Evolutionary conservation across 2,797 vertebrate species (phyloP), one percentile per base, ranked within the genome.

Genomic region (Crenichthys baileyi): DNA sequence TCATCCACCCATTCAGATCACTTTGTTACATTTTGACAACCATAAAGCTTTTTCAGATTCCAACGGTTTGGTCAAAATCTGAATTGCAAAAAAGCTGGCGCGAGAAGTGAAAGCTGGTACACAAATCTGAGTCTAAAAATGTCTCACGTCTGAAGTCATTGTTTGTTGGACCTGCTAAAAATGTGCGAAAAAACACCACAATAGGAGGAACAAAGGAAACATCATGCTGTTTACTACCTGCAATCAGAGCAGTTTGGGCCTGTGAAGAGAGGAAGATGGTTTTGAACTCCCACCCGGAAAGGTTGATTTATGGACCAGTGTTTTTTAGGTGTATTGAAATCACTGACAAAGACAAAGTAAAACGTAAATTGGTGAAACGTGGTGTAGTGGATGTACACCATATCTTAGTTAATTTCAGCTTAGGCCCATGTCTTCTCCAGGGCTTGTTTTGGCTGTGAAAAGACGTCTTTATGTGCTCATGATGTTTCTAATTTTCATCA

Each of bases 121-220:
- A 44, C 26, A 77, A 36, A 58, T 18, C 74, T 70, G 12, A 12
- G 9, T 70, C 20, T 65, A 75, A 65, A 78, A 71, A 81, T 77
- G 73, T 78, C 55, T 75, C 24, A 41, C 41, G 56, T 75, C 41
- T 73, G 60, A 63, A 65, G 58, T 75, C 67, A 75, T 71, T 56
- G 24, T 70, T 65, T 70, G 29, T 44, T 75, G 67, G 29, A 63
- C 31, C 46, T 71, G 61, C 56, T 74, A n/a, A 80, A 83, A 77
- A 84, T 74, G 83, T 77, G 41, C 79, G 70, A 77, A 76, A 44
- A 81, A 79, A 79, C 39, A 55, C 36, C 20, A 22, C 26, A 36
- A 76, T 61, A 71, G 73, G 72, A 70, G 39, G 60, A 84, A 86
- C 70, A 87, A 81, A 84, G 70, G 60, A 70, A 77, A 55, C 36